Evolutionary conservation across 2,113 vertebrate species (phyloP), one percentile per base, ranked within the genome.

Genomic region (Leptosomus discolor): DNA sequence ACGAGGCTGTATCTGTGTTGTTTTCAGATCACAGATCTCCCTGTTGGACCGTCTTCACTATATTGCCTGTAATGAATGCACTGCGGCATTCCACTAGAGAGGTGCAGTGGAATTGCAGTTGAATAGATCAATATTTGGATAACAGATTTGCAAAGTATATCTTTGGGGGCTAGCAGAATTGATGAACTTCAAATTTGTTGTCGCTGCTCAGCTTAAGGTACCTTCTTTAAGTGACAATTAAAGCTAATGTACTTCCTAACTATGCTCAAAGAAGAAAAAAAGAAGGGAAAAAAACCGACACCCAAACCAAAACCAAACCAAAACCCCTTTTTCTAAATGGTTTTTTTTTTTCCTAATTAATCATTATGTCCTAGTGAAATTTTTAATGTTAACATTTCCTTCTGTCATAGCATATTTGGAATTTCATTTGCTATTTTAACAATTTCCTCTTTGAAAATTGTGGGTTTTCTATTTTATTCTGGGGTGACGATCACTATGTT

Each of bases 251-350:
- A 20, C 12, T 63, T 91, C 37, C 29, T 51, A 68, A 19, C 45
- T 70, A 20, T n/a, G 16, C 16, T 87, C 17, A n/a, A 77, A 21
- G 21, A 79, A 53, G 1, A 19, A 83, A 61, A 54, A 61, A n/a
- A 26, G 16, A 9, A 7, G 12, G 3, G 11, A 2, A 6, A 26
- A 56, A 67, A 43, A 1, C 1, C 21, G 14, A 17, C 6, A 48
- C 8, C 2, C 22, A 51, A n/a, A 10, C 3, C 12, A 8, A 20
- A 64, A 15, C 7, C 20, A 61, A 21, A 8, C 5, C 2, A 77
- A 27, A 57, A 1, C 7, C 1, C 14, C 7, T 67, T 45, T 60
- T 41, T 29, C 20, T 50, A 3, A 8, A 10, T 32, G 21, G n/a
- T n/a, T 8, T 57, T 12, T 75, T 73, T 53, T 76, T 70, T 46